A percentile compares a stretch with the other conserved stretches of the same genome.
Evolutionary conservation across 2,113 vertebrate species (phyloP).

Genomic region (Dromas ardeola): DNA sequence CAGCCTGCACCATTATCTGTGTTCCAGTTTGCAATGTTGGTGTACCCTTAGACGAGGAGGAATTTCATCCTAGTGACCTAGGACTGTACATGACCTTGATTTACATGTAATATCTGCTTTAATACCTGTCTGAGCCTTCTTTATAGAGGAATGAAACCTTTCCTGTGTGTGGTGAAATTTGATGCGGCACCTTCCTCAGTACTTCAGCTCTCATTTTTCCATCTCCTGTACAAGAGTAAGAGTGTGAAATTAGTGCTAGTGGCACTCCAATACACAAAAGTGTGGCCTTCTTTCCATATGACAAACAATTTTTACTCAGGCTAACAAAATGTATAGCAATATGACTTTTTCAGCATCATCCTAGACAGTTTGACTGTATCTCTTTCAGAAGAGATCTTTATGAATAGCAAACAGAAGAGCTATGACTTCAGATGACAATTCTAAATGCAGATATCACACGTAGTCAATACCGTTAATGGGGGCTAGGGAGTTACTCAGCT

Average conservation of each 20-base stretch:
- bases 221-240: background rate
- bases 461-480: rapidly evolving
- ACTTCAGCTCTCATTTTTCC: background rate
- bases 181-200: background rate
- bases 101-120: background rate
- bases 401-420: background rate
- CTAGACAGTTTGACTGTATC: background rate
- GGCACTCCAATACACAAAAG: background rate
- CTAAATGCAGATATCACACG: background rate
- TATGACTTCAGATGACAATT: background rate
- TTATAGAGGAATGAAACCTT: background rate
- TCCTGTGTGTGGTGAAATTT: background rate
- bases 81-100: background rate
- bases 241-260: background rate
- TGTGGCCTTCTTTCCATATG: background rate
- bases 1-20: background rate
- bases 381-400: background rate
- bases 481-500: background rate
- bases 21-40: background rate
- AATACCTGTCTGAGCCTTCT: background rate
- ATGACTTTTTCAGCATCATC: background rate
- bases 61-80: background rate
- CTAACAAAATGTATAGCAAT: background rate
- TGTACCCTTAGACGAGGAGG: background rate
- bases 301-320: background rate